Base-by-base conservation (phyloP, 2,797 vertebrate genomes). In the Erithacus rubecula region DNA sequence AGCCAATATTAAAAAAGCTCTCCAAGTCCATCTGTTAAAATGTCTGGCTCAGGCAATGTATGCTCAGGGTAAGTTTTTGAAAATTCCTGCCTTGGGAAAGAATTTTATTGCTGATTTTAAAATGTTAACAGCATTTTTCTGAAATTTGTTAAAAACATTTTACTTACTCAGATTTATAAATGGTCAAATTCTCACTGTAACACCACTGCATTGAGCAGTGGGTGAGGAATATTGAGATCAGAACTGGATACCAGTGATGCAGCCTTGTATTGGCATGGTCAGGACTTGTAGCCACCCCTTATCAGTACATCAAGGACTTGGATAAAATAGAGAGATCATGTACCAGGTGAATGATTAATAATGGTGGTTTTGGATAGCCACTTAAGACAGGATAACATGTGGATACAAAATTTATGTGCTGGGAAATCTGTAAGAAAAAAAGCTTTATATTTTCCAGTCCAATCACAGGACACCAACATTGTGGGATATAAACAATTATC, bases 21-120 rank as follows among this genome's bases (percentile, higher is more conserved):
- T 82, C 55, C 0, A 2, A 90, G 64, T 86, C 94, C 79, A 93
- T 96, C 89, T 95, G 79, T 86, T 94, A 52, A 71, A 60, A 56
- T 86, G 84, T 83, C 69, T 93, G 82, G 34, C 55, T 91, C 62
- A 86, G 60, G 59, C 12, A 4, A 58, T 89, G 51, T 47, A 14
- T 46, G 41, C 83, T 95, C 51, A 49, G 62, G 44, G n/a, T 34
- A 65, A 78, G 26, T 27, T 86, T 92, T 58, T 65, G 6, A 91
- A 78, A 70, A 76, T 76, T 52, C 72, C 32, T 89, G 79, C 76
- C 36, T 46, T 63, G 43, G 32, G 47, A 65, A 69, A 41, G 46
- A 41, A 30, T 58, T 92, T 91, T 86, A n/a, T n/a, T 90, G n/a
- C 34, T 55, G 36, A 64, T 76, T 75, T 75, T 27, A 69, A 90